Percentiles rank a stretch among this genome's conserved stretches.
These are phyloP conservation scores for Apotomis turbidana DNA, from an alignment of 2,888 invertebrate species.

Conservation along the genomic window DNA sequence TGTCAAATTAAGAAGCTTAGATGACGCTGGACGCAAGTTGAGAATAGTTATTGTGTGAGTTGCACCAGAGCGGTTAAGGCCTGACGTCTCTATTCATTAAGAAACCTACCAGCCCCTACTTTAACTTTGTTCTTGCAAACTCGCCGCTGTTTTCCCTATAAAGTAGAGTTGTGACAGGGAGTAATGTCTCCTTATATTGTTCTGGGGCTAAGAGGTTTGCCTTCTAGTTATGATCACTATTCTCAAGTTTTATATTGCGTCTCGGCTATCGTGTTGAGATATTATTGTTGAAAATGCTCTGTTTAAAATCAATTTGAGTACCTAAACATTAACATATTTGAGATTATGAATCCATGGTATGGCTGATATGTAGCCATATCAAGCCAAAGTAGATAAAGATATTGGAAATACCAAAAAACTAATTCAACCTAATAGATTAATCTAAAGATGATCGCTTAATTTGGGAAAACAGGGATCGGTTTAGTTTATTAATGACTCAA, in stretches of 20 bases:
- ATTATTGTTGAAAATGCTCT: neutral
- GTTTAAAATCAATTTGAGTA: no score
- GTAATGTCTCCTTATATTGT: conserved; percentile 83
- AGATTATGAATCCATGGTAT: no score
- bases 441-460: neutral
- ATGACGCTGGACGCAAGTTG: conserved; percentile 58
- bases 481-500: conserved; percentile 67
- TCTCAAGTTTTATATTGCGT: conserved; percentile 74
- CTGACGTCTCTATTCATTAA: conserved; percentile 81
- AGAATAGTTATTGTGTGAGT: conserved; percentile 66
- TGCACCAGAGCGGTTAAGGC: conserved; percentile 71
- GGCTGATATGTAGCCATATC: no score
- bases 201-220: conserved; percentile 82
- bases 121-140: conserved; percentile 78
- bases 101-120: conserved; percentile 70
- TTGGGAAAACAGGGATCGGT: conserved; percentile 58
- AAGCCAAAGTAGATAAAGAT: no score
- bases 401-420: no score
- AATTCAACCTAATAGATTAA: no score
- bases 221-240: conserved; percentile 76
- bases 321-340: no score
- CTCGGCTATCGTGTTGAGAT: conserved; percentile 58
- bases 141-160: conserved; percentile 79
- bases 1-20: conserved; percentile 10
- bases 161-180: conserved; percentile 82